These are phyloP conservation scores for Metaphire vulgaris DNA, from an alignment of 1,140 invertebrate species.

Conservation along the genomic window DNA sequence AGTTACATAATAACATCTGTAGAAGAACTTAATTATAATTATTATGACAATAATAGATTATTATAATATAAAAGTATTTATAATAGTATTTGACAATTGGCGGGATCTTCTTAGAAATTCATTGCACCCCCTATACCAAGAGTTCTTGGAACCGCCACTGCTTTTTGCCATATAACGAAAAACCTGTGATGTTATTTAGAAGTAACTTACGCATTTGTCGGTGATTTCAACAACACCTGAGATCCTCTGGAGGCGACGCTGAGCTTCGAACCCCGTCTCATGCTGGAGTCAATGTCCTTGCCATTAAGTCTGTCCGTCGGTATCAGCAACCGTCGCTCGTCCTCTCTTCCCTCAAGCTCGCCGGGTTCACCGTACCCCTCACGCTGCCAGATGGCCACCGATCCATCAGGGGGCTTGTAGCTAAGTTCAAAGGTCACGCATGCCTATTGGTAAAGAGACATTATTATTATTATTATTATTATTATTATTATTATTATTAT, in stretches of 20 bases:
- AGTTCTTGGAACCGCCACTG: no score
- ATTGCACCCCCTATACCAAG: no score
- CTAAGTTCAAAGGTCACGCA: slow-evolving; percentile 64
- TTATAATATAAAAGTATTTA: no score
- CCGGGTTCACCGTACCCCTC: slow-evolving; percentile 34
- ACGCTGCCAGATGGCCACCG: slow-evolving; percentile 51
- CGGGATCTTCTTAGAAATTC: no score
- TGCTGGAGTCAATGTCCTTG: not conserved
- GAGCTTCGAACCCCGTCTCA: not conserved
- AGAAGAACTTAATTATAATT: no score
- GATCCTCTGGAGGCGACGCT: not conserved
- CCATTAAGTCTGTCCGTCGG: not conserved
- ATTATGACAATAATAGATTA: no score
- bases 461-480: no score
- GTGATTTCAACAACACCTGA: not conserved
- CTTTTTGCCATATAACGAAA: no score
- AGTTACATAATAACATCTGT: no score
- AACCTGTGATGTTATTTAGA: no score
- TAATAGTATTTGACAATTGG: no score
- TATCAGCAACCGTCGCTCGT: not conserved
- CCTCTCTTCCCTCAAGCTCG: not conserved
- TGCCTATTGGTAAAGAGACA: slow-evolving; percentile 54
- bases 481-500: no score
- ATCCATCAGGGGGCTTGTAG: slow-evolving; percentile 61
- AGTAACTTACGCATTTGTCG: not conserved